Base-by-base conservation (phyloP, 2,797 vertebrate genomes). In the Propithecus perrieri region DNA sequence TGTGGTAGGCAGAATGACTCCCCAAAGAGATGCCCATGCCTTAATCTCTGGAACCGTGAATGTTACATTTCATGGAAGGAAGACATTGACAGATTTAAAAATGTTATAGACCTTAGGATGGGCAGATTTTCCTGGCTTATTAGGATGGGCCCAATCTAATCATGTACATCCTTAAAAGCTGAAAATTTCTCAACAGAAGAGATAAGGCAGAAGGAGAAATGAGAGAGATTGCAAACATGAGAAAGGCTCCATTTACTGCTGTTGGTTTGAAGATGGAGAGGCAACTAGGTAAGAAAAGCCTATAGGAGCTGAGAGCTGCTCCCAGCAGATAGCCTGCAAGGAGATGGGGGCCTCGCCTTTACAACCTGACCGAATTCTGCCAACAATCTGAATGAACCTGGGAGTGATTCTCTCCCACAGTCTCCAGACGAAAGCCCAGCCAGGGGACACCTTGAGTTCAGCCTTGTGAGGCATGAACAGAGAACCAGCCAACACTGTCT, bases 141-240 rank as follows among this genome's bases (percentile, higher is more conserved):
- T 72, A 46, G 30, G 33, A 7, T 57, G 24, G 65, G 41, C 10
- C 30, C 18, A 53, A 9, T 35, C 24, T 38, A 65, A 67, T 67
- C 22, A 9, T 63, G 26, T 10, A 18, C 41, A 55, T 28, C 20
- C 18, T 28, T 50, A 59, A 57, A 41, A 43, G 63, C 18, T 46
- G 28, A 72, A 50, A 28, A 22, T 67, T 80, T 91, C 76, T 91
- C 28, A 88, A 28, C 63, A 79, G 63, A 59, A 78, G 14, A 91
- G 71, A 84, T 72, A 91, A 72, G 83, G 43, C 61, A 84, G 90
- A 74, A 92, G 75, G 86, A 43, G 57, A 76, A 90, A 46, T 57
- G 13, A 17, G 50, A 53, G 35, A 78, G 55, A 72, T 81, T 84
- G 38, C 35, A 74, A 78, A 95, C 48, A 38, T 1, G n/a, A 28